Conservation (phyloP, 2,888 invertebrate species). For the Matsumyia berberina region DNA sequence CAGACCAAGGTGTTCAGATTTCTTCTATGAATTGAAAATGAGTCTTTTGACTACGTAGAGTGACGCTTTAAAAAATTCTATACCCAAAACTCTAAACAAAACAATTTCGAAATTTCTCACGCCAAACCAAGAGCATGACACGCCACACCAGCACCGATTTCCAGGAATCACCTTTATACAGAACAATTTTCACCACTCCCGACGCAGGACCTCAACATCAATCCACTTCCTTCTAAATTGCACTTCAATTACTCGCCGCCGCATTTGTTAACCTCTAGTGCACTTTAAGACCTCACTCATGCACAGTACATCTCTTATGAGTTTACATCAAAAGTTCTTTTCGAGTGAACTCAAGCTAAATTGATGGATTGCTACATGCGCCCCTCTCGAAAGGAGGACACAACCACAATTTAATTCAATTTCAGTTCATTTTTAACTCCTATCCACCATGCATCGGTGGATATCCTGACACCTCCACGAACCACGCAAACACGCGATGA, state of each 20-base stretch:
- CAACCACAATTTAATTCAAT: conserved; percentile 48
- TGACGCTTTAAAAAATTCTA: too few species aligned
- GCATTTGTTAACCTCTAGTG: background rate
- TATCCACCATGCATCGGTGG: background rate
- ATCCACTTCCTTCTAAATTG: background rate
- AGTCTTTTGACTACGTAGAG: too few species aligned
- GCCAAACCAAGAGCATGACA: too few species aligned
- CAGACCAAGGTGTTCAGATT: too few species aligned
- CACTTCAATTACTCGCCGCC: background rate
- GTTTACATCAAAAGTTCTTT: background rate
- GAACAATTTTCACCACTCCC: too few species aligned
- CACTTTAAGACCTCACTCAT: background rate
- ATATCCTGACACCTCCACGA: conserved; percentile 36
- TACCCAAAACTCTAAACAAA: too few species aligned
- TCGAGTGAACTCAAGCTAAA: background rate
- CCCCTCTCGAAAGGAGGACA: conserved; percentile 23
- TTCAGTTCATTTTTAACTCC: conserved; percentile 10
- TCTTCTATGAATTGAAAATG: too few species aligned
- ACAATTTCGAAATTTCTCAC: too few species aligned
- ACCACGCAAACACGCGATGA: conserved; percentile 17
- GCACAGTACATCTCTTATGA: background rate
- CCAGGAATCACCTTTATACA: too few species aligned
- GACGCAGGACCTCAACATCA: too few species aligned
- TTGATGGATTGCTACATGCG: conserved; percentile 10
- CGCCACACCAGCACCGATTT: too few species aligned